These are phyloP conservation scores for Naja naja DNA, from an alignment of 2,113 vertebrate genomes.

Conservation along the genomic window DNA sequence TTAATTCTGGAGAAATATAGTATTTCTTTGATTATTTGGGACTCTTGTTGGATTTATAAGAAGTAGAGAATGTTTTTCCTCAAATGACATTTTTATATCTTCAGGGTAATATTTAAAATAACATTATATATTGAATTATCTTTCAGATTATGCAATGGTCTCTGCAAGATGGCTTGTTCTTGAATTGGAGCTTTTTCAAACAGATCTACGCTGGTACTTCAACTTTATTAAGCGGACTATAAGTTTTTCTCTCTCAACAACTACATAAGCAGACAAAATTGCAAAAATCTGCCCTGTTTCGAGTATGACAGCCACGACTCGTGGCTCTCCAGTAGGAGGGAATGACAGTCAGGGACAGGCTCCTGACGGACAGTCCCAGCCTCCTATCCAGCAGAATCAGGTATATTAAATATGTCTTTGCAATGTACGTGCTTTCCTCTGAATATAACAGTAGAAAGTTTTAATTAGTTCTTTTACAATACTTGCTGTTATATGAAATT, in stretches of 20 bases:
- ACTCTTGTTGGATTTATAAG: neutral
- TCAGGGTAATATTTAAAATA: neutral
- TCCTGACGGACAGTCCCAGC: constrained; percentile 97
- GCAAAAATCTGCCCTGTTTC: constrained; percentile 99
- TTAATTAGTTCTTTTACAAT: neutral
- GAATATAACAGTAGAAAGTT: neutral
- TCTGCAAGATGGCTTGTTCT: constrained; percentile 93
- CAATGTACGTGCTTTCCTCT: neutral
- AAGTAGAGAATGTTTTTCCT: neutral
- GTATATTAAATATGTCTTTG: constrained; percentile 60
- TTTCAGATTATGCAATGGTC: constrained; percentile 98
- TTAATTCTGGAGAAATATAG: neutral
- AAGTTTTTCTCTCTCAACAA: constrained; percentile 93
- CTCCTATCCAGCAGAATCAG: constrained; percentile 98
- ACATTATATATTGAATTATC: neutral
- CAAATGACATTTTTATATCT: neutral
- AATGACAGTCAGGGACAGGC: constrained; percentile 99
- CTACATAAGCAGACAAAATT: constrained; percentile 99
- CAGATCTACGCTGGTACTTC: constrained; percentile 90
- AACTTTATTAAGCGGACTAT: constrained; percentile 93
- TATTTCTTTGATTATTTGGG: neutral
- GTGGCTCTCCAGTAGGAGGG: constrained; percentile 99
- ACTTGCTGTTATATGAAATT: neutral
- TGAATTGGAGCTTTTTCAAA: constrained; percentile 95
- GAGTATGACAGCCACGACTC: constrained; percentile 99